A percentile compares a stretch with the other conserved stretches of the same genome.
Evolutionary conservation across 2,113 vertebrate species (phyloP).

Genomic region (Cololabis saira): DNA sequence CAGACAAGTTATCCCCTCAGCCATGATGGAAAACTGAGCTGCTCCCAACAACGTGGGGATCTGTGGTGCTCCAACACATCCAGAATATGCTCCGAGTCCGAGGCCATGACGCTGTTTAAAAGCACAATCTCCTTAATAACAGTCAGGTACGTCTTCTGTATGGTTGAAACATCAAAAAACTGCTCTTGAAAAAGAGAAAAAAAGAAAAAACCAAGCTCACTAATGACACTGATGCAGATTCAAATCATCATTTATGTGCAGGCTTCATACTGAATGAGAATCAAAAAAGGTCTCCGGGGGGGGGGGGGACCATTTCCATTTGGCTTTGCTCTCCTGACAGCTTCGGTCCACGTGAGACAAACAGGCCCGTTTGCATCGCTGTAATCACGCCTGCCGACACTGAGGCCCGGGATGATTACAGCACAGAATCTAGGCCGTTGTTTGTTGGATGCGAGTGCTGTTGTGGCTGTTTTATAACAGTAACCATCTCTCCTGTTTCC

Average conservation of each 20-base stretch:
- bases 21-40: too few relatives aligned
- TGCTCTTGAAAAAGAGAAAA: too few relatives aligned
- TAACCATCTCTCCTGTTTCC: conserved; percentile 64
- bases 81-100: too few relatives aligned
- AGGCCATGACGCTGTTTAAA: too few relatives aligned
- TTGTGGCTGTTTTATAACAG: conserved; percentile 48
- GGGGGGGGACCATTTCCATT: background rate
- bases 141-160: conserved; percentile 11
- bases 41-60: too few relatives aligned
- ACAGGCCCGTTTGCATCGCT: conserved; percentile 6
- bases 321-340: background rate
- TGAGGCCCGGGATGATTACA: conserved; percentile 26
- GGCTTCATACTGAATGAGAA: background rate
- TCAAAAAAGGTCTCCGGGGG: background rate
- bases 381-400: conserved; percentile 33
- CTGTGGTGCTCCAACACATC: too few relatives aligned
- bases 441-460: conserved; percentile 52
- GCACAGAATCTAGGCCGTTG: conserved; percentile 51
- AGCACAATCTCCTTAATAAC: conserved; percentile 29
- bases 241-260: conserved; percentile 7
- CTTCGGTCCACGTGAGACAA: conserved; percentile 18
- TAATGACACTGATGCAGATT: conserved; percentile 6
- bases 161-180: background rate
- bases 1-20: too few relatives aligned
- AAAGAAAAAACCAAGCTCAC: background rate